A percentile compares a stretch with the other conserved stretches of the same genome.
phyloP scores from a whole-genome alignment of 2,888 invertebrate species.

The Campaea margaritaria region DNA sequence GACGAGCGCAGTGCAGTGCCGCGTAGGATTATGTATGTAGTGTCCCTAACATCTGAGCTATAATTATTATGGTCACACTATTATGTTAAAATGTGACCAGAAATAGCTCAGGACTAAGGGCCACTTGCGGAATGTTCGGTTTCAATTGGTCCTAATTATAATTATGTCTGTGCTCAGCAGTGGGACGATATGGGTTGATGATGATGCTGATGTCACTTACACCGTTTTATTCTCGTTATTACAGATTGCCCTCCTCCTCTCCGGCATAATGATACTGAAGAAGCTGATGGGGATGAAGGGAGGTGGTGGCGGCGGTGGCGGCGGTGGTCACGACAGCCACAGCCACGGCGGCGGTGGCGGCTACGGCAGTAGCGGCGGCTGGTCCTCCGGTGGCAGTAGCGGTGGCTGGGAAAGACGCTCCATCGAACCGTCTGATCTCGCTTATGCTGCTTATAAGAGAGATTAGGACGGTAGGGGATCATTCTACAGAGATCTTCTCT shows the following conservation, averaged over 20 bases:
- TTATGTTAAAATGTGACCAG: no score
- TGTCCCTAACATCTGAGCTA: no score
- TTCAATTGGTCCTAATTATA: no score
- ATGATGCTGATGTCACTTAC: background rate
- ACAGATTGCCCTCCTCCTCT: constrained; percentile 91
- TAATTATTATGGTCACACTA: no score
- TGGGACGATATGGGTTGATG: no score
- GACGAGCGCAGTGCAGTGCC: no score
- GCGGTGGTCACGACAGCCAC: constrained; percentile 79
- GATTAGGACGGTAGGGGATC: constrained; percentile 47
- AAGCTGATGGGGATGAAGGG: constrained; percentile 90
- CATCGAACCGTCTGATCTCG: constrained; percentile 84
- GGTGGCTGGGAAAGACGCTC: constrained; percentile 86
- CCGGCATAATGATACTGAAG: constrained; percentile 93
- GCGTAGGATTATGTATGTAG: no score
- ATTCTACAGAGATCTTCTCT: no score
- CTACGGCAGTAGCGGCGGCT: constrained; percentile 79
- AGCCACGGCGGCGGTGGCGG: constrained; percentile 71
- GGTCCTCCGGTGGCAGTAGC: constrained; percentile 70
- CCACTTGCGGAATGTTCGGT: no score
- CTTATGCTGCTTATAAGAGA: constrained; percentile 88
- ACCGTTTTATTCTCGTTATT: constrained; percentile 56
- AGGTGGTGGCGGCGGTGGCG: constrained; percentile 81
- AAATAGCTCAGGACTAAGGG: no score
- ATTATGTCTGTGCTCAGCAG: no score